These are phyloP conservation scores for Ligdia adustata DNA, from an alignment of 2,888 invertebrate species.

Conservation along the genomic window DNA sequence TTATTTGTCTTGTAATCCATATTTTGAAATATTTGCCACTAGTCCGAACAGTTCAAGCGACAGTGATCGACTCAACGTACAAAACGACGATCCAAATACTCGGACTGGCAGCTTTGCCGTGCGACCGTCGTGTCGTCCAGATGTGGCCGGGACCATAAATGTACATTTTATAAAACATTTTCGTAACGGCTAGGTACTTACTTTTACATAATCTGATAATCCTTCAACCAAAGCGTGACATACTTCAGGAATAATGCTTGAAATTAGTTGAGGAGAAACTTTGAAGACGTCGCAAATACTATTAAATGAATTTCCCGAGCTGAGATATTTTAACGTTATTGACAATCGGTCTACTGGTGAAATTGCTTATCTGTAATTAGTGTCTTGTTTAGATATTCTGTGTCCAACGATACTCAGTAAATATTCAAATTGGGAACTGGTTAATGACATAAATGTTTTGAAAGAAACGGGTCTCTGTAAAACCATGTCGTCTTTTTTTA, in stretches of 20 bases:
- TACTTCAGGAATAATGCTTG: constrained; percentile 25
- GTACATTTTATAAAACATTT: constrained; percentile 1
- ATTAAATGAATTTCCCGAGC: constrained; percentile 14
- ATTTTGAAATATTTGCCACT: constrained; percentile 3
- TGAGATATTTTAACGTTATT: constrained; percentile 21
- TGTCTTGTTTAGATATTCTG: constrained; percentile 23
- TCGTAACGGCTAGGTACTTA: constrained; percentile 5
- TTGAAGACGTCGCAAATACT: constrained; percentile 20
- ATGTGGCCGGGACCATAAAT: no score
- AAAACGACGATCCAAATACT: constrained; percentile 3
- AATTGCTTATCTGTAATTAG: constrained; percentile 22
- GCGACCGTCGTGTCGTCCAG: background rate
- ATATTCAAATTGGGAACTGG: constrained; percentile 24
- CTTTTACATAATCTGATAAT: constrained; percentile 15
- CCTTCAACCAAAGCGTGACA: constrained; percentile 18
- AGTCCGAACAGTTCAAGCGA: constrained; percentile 3
- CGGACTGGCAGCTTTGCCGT: constrained; percentile 2
- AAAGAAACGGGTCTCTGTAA: constrained; percentile 15
- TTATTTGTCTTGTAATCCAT: background rate
- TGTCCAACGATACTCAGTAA: constrained; percentile 20
- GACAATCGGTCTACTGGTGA: constrained; percentile 19
- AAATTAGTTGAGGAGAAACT: constrained; percentile 27
- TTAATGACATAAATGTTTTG: constrained; percentile 22
- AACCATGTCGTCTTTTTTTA: constrained; percentile 19
- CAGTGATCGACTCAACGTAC: constrained; percentile 3